Evolutionary conservation across 30 jellyfish, hydroid and myxozoan species (phyloP), one percentile per base, ranked within the genome.

Genomic region (Chironex yamaguchii): DNA sequence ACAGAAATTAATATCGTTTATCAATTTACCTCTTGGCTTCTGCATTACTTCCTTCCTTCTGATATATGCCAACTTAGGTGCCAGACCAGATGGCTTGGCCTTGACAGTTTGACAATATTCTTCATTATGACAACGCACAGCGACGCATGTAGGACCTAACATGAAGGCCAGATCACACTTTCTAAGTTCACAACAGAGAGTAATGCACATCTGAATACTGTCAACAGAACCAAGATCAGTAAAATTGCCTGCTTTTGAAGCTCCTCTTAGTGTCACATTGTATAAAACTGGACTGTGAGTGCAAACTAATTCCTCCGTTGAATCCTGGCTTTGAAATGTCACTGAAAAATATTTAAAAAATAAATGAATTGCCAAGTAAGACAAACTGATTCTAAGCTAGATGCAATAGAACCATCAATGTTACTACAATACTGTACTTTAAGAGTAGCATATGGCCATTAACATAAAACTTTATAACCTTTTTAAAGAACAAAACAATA

Each of bases 201-300:
- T 90, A 34, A 93, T 82, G 85, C 98, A 93, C 81, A 87, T 58
- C 83, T 93, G 93, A 81, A 93, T 93, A 78, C 84, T 84, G 72
- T 88, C 96, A 22, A 93, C 98, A 30, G 86, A 62, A 25, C 98
- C 98, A 27, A 85, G 82, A 33, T 87, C 96, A 4, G 98, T 93
- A 62, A 93, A 89, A 27, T 69, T 75, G 2, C 98, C 98, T 4
- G 98, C 90, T 52, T 88, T 76, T 30, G 97, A 78, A 22, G 97
- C 96, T 0, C 98, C 98, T 42, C 96, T 89, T 32, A 93, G 77
- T 0, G 98, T 93, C 29, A 93, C 98, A 78, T 92, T 92, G 91
- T 92, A 92, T 4, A 87, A 76, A 6, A 92, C 89, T 0, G 98
- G 98, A 51, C 98, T 92, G 93, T 92, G 98, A 0, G 98, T 93